Evolutionary conservation across 2,888 invertebrate genomes (phyloP), one percentile per base, ranked within the genome.

Genomic region (Drosophila atripex): DNA sequence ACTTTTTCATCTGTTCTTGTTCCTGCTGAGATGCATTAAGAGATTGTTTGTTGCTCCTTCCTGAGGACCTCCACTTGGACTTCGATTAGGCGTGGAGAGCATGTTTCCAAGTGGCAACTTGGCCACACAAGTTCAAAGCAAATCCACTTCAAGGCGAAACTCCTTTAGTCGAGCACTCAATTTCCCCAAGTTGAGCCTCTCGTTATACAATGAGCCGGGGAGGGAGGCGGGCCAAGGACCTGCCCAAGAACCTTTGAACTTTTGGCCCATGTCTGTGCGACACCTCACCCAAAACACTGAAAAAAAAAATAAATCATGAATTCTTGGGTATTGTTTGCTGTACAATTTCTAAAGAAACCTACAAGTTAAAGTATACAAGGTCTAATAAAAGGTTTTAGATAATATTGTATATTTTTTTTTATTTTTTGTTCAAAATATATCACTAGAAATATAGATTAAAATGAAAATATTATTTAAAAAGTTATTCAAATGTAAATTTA

Each of bases 181-280:
- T 84, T 77, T 76, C 41, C 59, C 54, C 69, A 64, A 71, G 66
- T 68, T 54, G 59, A 76, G 77, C 76, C 70, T 64, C 75, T 76
- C 71, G 80, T 86, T 86, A 83, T 72, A 83, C 85, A 83, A 80
- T 84, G 70, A 55, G 39, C 39, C 9, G 4, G n/a, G 52, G 45
- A 49, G 52, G 55, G 32, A 41, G 47, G 30, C 28, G 60, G 32
- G 59, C 59, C 58, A 60, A 59, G 58, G 35, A 66, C 65, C 41
- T 47, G 50, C 68, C 49, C 39, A 66, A 61, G 72, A 50, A 80
- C 87, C 84, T 84, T 84, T 84, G 85, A 84, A 84, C 87, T 85
- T 84, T 87, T 49, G 61, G 47, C 47, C 43, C 53, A 41, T 49
- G 70, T 58, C 55, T 56, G 53, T 41, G 39, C 21, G 39, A 11